A percentile compares a stretch with the other conserved stretches of the same genome.
Evolutionary conservation across 2,888 invertebrate genomes (phyloP).

Genomic region (Trachelus troglodyta): DNA sequence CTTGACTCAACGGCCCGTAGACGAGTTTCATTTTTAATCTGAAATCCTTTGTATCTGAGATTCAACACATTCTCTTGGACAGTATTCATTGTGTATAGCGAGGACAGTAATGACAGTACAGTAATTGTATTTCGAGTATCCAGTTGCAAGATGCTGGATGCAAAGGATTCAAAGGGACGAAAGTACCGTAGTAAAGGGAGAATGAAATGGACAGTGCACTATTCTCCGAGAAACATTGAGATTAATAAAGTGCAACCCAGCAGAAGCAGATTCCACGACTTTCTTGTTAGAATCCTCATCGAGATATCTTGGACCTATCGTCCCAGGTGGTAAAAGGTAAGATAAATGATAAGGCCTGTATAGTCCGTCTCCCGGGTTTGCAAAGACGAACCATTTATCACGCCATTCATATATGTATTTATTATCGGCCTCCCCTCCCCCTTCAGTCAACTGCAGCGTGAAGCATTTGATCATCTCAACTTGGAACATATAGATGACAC

Average conservation of each 20-base stretch:
- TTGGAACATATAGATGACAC: conserved; percentile 21
- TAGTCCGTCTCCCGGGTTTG: conserved; percentile 19
- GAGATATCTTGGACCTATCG: conserved; percentile 3
- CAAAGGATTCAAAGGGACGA: not conserved
- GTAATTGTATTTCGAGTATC: not conserved
- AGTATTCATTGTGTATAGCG: not conserved
- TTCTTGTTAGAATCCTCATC: conserved; percentile 6
- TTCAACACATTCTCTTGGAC: not conserved
- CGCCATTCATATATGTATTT: conserved; percentile 41
- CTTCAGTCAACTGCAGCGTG: conserved; percentile 22
- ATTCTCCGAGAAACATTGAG: not conserved
- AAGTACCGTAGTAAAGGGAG: not conserved
- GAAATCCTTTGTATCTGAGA: conserved; percentile 23
- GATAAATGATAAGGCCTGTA: conserved; percentile 34
- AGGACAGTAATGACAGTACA: not conserved
- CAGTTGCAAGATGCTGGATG: not conserved
- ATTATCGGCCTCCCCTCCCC: conserved; percentile 31
- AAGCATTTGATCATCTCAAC: conserved; percentile 31
- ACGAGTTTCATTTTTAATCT: conserved; percentile 35
- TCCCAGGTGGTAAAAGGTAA: conserved; percentile 23
- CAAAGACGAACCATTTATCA: conserved; percentile 42
- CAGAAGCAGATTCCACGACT: not conserved
- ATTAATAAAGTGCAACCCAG: not conserved
- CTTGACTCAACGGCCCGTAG: not conserved
- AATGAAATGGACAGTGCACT: not conserved